These are phyloP conservation scores for Drosophila simulans DNA, from an alignment of 1,140 invertebrate genomes.

Conservation along the genomic window DNA sequence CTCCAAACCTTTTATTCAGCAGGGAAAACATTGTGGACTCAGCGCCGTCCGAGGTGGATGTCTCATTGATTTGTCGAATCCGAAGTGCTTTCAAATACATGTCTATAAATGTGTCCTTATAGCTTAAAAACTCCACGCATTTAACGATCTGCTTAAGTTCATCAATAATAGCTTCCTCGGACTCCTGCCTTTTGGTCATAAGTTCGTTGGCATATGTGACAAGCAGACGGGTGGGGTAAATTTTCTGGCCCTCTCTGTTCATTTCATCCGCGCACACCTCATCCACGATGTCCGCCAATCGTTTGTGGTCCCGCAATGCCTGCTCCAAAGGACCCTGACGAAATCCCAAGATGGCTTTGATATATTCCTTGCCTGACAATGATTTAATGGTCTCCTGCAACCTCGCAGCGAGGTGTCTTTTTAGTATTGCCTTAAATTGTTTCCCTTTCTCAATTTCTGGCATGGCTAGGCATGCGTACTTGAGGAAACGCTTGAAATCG, in stretches of 20 bases:
- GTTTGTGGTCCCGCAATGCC: constrained; percentile 5
- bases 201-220: constrained; percentile 6
- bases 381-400: constrained; percentile 1
- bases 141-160: constrained; percentile 11
- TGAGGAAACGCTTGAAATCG: constrained; percentile 16
- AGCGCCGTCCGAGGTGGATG: constrained; percentile 1
- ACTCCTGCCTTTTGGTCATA: not conserved
- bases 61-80: constrained; percentile 7
- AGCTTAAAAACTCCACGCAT: not conserved
- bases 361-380: not conserved
- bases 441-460: constrained; percentile 5
- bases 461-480: constrained; percentile 25
- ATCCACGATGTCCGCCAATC: not conserved
- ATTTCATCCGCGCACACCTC: not conserved
- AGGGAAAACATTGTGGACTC: constrained; percentile 15
- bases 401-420: not conserved
- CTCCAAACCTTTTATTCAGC: not conserved
- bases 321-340: not conserved
- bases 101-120: not conserved
- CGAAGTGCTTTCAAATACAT: not conserved
- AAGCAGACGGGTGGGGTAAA: not conserved
- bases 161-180: not conserved
- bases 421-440: not conserved
- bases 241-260: not conserved
- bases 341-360: constrained; percentile 3